Evolutionary conservation across 2,797 vertebrate species (phyloP), one percentile per base, ranked within the genome.

Genomic region (Onychomys torridus): DNA sequence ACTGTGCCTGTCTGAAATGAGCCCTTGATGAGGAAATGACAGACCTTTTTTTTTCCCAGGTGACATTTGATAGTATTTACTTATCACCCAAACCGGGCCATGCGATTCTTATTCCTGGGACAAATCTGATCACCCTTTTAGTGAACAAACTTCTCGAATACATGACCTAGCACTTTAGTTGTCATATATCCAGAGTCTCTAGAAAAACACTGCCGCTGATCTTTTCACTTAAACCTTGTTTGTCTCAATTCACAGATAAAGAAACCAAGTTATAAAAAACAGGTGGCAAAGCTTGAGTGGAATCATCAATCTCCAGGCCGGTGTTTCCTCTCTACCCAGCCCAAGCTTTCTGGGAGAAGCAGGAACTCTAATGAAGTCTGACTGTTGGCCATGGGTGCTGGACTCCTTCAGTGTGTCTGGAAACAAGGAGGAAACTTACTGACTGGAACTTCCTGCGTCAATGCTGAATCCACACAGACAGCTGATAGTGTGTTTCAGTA

Each of bases 381-480:
- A 78, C 13, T 27, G 23, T 52, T 91, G 94, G 89, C 67, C 3
- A 0, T 0, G 14, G 10, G 37, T 63, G 13, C n/a, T 43, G 71
- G 92, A 75, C 71, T 69, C 55, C 61, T 13, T 91, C 76, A 25
- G 43, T 2, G 8, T 0, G 46, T 46, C 14, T 49, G 88, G 87
- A 95, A 75, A 65, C 21, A n/a, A 71, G 59, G 52, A 55, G 25
- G 17, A 57, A 73, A 2, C 67, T 61, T 88, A 40, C 59, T 76
- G 82, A 71, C 46, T 8, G 19, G 17, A 34, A 5, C 73, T 90
- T 96, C 89, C 93, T 84, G 75, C 3, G 1, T 87, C 43, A 43
- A 59, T 77, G 6, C 86, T 79, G 88, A 78, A 82, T 8, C 55
- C 65, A 81, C 76, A 79, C 78, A 73, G 63, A 75, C 43, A 96